phyloP scores from a whole-genome alignment of 2,888 invertebrate genomes.

The Macaria notata region DNA sequence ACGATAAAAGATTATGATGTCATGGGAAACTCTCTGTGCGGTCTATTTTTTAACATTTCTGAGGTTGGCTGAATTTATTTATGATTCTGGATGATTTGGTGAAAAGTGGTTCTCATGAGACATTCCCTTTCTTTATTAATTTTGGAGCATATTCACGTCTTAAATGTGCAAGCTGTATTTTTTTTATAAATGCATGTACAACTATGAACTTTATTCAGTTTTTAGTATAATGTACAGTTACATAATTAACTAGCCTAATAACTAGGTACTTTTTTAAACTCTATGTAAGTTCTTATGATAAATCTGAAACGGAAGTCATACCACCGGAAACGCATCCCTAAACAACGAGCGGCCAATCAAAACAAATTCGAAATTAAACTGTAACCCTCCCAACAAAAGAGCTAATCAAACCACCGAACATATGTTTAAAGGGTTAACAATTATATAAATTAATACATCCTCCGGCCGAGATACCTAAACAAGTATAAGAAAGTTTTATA shows the following conservation, averaged over 20 bases:
- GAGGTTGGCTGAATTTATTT: background rate
- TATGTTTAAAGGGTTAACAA: slow-evolving; percentile 77
- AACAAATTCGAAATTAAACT: slow-evolving; percentile 77
- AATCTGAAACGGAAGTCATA: slow-evolving; percentile 48
- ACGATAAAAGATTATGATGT: slow-evolving; percentile 45
- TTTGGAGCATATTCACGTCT: no score
- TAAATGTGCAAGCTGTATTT: no score
- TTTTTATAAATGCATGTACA: no score
- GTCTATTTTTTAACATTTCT: slow-evolving; percentile 39
- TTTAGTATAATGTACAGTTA: no score
- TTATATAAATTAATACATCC: slow-evolving; percentile 80
- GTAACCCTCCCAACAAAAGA: slow-evolving; percentile 53
- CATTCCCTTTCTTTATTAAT: no score
- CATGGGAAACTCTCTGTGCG: slow-evolving; percentile 60
- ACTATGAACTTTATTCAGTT: no score
- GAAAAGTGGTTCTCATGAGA: no score
- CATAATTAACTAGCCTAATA: no score
- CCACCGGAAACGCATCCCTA: slow-evolving; percentile 60
- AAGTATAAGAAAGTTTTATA: slow-evolving; percentile 57
- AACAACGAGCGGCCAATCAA: slow-evolving; percentile 63
- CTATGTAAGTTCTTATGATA: slow-evolving; percentile 18
- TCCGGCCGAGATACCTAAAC: slow-evolving; percentile 41
- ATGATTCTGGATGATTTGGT: background rate
- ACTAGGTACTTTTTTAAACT: no score
- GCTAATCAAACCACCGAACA: slow-evolving; percentile 69